Conservation (phyloP, 2,113 vertebrate genomes). For the Pelmatolapia mariae region DNA sequence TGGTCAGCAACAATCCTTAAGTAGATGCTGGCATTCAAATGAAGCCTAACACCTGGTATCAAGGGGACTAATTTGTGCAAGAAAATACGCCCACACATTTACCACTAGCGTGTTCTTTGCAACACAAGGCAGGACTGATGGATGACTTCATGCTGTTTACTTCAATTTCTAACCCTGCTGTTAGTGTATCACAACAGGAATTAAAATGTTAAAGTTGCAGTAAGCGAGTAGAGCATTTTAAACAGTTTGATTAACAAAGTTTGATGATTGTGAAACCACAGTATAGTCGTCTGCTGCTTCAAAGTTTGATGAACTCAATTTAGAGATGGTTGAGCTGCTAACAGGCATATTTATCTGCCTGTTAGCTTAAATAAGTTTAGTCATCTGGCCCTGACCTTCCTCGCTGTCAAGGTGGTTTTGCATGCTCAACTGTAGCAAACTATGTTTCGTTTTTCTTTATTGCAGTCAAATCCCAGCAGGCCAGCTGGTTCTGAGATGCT, state of each 20-base stretch:
- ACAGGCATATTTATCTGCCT: not conserved
- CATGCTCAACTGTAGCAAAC: not conserved
- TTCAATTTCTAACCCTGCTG: not conserved
- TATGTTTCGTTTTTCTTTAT: not conserved
- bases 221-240: not conserved
- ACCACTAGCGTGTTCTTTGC: not conserved
- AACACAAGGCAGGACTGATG: not conserved
- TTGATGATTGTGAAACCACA: not conserved
- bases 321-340: not conserved
- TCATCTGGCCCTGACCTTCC: conserved; percentile 4
- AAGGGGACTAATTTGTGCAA: conserved; percentile 20
- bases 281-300: not conserved
- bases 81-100: conserved; percentile 21
- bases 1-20: not conserved
- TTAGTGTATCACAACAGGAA: not conserved
- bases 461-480: not conserved
- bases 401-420: not conserved
- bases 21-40: not conserved
- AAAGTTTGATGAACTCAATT: not conserved
- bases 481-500: not conserved
- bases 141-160: not conserved
- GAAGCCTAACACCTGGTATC: conserved; percentile 7
- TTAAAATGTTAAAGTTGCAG: not conserved
- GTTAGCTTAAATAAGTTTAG: not conserved
- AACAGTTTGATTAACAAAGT: not conserved